Evolutionary conservation across 2,113 vertebrate genomes (phyloP).

Genomic region (Macaca mulatta): DNA sequence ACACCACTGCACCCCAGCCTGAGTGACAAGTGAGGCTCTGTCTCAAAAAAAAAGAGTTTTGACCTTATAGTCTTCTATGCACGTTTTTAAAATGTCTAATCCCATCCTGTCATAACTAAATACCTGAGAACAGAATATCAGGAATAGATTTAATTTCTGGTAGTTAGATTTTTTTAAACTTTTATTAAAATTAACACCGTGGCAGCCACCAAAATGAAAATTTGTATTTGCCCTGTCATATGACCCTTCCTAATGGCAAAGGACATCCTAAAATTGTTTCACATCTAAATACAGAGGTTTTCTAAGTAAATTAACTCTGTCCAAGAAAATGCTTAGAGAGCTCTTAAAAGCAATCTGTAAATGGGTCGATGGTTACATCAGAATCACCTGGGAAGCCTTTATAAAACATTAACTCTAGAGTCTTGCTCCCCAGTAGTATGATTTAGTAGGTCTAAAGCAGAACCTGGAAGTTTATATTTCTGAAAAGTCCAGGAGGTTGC

Average conservation of each 20-base stretch:
- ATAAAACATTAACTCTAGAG: neutral
- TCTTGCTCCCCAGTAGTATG: neutral
- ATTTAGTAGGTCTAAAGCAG: neutral
- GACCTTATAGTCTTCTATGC: neutral
- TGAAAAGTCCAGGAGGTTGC: neutral
- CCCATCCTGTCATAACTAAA: neutral
- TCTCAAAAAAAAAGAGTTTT: too few relatives aligned
- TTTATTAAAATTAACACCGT: neutral
- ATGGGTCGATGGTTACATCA: neutral
- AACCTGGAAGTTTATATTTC: neutral
- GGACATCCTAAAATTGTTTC: neutral
- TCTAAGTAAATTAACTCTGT: constrained; percentile 1
- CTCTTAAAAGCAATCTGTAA: neutral
- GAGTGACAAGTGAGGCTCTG: too few relatives aligned
- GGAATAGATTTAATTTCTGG: neutral
- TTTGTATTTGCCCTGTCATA: neutral
- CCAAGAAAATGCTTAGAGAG: neutral
- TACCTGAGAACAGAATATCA: neutral
- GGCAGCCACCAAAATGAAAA: neutral
- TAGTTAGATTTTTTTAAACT: neutral
- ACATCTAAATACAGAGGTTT: neutral
- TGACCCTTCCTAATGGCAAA: neutral
- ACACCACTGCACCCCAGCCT: too few relatives aligned
- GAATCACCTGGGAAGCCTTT: neutral
- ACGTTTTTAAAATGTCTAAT: neutral